Evolutionary conservation across 1,140 invertebrate species (phyloP).

Genomic region (Berghia stephanieae): DNA sequence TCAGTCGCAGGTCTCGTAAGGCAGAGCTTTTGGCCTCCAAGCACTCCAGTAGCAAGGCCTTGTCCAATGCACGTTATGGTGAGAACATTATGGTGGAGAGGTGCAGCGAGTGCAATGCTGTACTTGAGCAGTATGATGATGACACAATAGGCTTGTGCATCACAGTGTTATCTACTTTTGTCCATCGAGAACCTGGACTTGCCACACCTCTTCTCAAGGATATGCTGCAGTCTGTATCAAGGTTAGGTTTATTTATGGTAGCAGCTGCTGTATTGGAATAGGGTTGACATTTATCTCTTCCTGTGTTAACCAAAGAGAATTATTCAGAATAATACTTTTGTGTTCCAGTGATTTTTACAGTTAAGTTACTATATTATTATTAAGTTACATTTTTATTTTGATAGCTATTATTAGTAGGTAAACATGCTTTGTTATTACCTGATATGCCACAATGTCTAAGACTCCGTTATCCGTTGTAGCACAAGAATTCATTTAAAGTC

Average conservation of each 20-base stretch:
- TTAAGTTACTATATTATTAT: too few species aligned
- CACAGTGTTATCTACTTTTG: constrained; percentile 92
- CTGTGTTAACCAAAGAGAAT: not conserved
- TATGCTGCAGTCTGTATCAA: constrained; percentile 85
- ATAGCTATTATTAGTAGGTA: too few species aligned
- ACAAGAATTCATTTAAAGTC: too few species aligned
- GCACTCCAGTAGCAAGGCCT: constrained; percentile 44
- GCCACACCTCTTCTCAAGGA: constrained; percentile 93
- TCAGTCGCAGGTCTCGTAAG: constrained; percentile 52
- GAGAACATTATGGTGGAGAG: constrained; percentile 62
- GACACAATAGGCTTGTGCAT: constrained; percentile 96
- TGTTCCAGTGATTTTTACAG: not conserved
- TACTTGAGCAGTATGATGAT: constrained; percentile 93
- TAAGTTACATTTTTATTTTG: too few species aligned
- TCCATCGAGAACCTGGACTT: constrained; percentile 91
- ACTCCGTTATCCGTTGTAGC: too few species aligned
- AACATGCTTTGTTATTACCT: too few species aligned
- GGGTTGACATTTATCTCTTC: not conserved
- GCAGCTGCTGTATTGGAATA: not conserved
- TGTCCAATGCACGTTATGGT: constrained; percentile 42
- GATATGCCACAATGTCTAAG: too few species aligned
- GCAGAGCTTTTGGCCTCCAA: constrained; percentile 56
- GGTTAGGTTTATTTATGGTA: constrained; percentile 74
- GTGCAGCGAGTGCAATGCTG: constrained; percentile 72
- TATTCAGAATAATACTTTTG: not conserved